These are phyloP conservation scores for Gonatopus flavifemur DNA, from an alignment of 1,140 invertebrate genomes.

Conservation along the genomic window DNA sequence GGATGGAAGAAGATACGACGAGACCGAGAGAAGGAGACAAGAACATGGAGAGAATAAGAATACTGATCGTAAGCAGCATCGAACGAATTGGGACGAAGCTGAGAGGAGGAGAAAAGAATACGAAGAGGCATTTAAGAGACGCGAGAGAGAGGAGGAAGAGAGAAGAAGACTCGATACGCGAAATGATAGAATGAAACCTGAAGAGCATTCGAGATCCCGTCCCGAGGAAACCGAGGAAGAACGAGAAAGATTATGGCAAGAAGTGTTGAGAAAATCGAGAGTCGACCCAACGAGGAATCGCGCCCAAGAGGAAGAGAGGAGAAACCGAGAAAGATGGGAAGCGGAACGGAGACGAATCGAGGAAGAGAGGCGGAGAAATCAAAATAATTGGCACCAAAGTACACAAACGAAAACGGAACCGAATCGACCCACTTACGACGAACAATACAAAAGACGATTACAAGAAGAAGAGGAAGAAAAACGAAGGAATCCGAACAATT, in stretches of 20 bases:
- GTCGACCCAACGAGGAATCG: too few relatives aligned
- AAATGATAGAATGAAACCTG: not conserved
- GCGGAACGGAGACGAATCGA: not conserved
- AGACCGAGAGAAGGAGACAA: conserved; percentile 5
- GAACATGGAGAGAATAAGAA: conserved; percentile 22
- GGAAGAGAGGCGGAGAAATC: too few relatives aligned
- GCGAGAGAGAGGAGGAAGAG: conserved; percentile 18
- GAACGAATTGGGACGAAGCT: conserved; percentile 1
- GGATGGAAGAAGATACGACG: conserved; percentile 15
- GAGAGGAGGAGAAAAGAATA: not conserved
- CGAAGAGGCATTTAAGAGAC: conserved; percentile 4
- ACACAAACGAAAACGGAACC: too few relatives aligned
- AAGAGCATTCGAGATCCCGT: too few relatives aligned
- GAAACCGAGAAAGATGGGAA: conserved; percentile 3
- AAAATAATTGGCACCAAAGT: too few relatives aligned
- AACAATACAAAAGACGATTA: conserved; percentile 1
- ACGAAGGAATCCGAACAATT: too few relatives aligned
- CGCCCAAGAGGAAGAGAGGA: not conserved
- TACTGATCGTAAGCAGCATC: conserved; percentile 18
- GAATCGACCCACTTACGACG: too few relatives aligned
- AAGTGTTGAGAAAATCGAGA: too few relatives aligned
- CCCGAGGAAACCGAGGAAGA: conserved; percentile 11
- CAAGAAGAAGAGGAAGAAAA: conserved; percentile 10
- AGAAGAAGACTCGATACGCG: not conserved
- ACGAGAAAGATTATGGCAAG: conserved; percentile 5